Percentiles rank a stretch among this genome's conserved stretches.
Conservation (phyloP, 2,888 invertebrate genomes). For the Melieria crassipennis region DNA sequence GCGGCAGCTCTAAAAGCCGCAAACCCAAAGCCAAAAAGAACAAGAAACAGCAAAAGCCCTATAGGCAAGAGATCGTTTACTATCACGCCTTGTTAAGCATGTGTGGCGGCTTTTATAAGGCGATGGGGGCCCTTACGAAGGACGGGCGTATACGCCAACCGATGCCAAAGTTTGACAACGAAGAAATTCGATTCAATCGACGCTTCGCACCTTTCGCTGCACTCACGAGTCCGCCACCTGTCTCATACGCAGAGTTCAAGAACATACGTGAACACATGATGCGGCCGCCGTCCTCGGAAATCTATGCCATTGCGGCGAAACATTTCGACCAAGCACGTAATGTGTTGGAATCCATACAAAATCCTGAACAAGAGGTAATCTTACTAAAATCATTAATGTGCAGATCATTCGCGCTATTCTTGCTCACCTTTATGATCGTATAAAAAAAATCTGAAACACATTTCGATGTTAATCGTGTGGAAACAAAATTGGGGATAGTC, state of each 20-base stretch:
- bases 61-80: conserved; percentile 85
- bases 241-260: conserved; percentile 88
- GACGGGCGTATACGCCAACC: conserved; percentile 89
- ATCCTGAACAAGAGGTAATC: conserved; percentile 80
- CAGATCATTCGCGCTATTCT: too few species aligned
- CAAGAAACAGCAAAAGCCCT: conserved; percentile 75
- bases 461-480: too few species aligned
- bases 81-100: conserved; percentile 93
- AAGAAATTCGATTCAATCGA: conserved; percentile 94
- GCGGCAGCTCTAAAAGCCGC: conserved; percentile 57
- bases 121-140: conserved; percentile 87
- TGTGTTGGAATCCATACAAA: conserved; percentile 83
- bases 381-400: too few species aligned
- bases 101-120: conserved; percentile 96
- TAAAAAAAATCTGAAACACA: too few species aligned
- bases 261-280: conserved; percentile 80
- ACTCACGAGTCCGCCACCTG: conserved; percentile 88
- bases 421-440: too few species aligned
- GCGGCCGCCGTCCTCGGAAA: conserved; percentile 70
- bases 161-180: conserved; percentile 89
- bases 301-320: conserved; percentile 87
- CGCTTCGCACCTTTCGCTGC: conserved; percentile 90
- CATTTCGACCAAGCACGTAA: conserved; percentile 92
- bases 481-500: too few species aligned
- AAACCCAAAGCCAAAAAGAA: conserved; percentile 66